phyloP scores from a whole-genome alignment of 2,888 invertebrate species.

The Pollenia labialis region DNA sequence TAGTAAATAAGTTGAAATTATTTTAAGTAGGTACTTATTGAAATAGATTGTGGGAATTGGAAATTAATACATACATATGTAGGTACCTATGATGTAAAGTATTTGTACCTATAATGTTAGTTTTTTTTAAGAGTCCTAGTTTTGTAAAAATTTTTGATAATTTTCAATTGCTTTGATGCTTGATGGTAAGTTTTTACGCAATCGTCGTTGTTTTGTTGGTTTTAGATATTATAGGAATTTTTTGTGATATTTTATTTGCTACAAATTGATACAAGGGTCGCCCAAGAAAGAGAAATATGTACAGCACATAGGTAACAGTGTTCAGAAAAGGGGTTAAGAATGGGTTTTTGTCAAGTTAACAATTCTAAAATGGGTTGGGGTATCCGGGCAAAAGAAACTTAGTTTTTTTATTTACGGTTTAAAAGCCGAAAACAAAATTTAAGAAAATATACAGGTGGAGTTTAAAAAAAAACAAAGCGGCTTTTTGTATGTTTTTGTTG shows the following conservation, averaged over 20 bases:
- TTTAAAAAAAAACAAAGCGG: constrained; percentile 79
- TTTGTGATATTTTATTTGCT: constrained; percentile 47
- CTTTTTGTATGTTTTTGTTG: constrained; percentile 76
- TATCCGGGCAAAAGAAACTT: constrained; percentile 48
- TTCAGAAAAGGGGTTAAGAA: constrained; percentile 8
- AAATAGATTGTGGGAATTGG: neutral
- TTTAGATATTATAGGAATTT: constrained; percentile 57
- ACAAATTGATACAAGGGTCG: constrained; percentile 53
- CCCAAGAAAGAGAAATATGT: constrained; percentile 5
- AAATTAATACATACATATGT: neutral
- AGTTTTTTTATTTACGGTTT: constrained; percentile 62
- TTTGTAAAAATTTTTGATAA: constrained; percentile 36
- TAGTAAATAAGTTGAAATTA: neutral
- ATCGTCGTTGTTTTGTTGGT: constrained; percentile 50
- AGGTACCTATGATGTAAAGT: too few species aligned
- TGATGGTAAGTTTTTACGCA: constrained; percentile 69
- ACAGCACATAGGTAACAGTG: neutral
- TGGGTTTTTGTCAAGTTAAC: constrained; percentile 24
- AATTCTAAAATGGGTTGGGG: constrained; percentile 40
- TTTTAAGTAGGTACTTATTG: neutral
- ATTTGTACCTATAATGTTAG: too few species aligned
- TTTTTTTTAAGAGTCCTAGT: neutral
- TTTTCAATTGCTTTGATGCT: constrained; percentile 7
- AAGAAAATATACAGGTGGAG: constrained; percentile 72
- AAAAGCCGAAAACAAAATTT: constrained; percentile 65